These are phyloP conservation scores for Natator depressus DNA, from an alignment of 2,113 vertebrate species.

Conservation along the genomic window DNA sequence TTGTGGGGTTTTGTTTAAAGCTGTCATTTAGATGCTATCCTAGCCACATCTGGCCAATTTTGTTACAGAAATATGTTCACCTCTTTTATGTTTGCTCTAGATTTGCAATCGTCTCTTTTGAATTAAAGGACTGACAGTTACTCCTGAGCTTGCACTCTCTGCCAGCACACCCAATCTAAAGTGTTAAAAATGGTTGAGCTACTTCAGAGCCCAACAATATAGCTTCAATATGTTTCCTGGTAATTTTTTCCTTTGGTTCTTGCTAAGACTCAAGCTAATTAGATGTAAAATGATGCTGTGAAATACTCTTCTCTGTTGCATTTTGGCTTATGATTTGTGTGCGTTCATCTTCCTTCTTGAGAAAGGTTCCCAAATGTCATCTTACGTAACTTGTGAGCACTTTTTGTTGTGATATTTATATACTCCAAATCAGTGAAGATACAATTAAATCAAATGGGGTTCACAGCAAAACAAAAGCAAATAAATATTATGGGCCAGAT, in stretches of 20 bases:
- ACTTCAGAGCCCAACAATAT: not conserved
- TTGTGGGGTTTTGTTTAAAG: not conserved
- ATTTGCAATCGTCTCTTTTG: not conserved
- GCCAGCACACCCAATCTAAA: not conserved
- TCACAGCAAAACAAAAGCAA: not conserved
- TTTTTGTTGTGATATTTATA: not conserved
- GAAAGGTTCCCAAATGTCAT: not conserved
- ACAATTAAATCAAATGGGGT: rapidly evolving
- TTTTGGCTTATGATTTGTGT: not conserved
- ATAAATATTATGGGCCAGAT: no score
- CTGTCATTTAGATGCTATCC: not conserved
- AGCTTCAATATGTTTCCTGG: not conserved
- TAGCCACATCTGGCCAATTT: rapidly evolving
- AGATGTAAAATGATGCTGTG: not conserved
- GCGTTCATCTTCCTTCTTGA: not conserved
- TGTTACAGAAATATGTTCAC: not conserved
- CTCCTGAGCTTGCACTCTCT: not conserved
- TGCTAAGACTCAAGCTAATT: not conserved
- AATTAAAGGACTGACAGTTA: not conserved
- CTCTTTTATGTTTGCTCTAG: not conserved
- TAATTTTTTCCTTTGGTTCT: not conserved
- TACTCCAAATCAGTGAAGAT: not conserved
- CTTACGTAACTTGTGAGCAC: rapidly evolving
- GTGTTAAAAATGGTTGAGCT: not conserved
- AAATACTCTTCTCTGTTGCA: not conserved